Conservation (phyloP, 2,113 vertebrate genomes). For the Rhagologus leucostigma region DNA sequence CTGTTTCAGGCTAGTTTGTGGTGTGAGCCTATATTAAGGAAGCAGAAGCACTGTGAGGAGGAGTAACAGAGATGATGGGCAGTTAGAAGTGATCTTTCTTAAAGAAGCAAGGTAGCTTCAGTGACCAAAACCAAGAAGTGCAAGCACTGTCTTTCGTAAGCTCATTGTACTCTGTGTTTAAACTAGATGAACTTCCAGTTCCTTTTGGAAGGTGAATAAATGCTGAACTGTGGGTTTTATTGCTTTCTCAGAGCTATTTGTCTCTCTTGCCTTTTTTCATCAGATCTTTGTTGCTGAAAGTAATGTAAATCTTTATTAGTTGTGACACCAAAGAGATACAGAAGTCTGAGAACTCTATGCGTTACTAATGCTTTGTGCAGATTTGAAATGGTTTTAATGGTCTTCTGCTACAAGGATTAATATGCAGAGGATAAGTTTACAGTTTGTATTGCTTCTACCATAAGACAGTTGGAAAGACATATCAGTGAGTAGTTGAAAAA, state of each 20-base stretch:
- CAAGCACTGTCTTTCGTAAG: not conserved
- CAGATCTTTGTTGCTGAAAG: not conserved
- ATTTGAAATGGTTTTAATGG: not conserved
- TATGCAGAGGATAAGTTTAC: not conserved
- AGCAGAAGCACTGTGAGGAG: not conserved
- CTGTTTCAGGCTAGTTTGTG: not conserved
- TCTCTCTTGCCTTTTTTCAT: not conserved
- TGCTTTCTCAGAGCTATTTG: not conserved
- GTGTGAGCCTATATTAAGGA: accelerated
- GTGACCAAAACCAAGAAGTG: not conserved
- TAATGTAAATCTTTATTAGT: not conserved
- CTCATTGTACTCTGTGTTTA: not conserved
- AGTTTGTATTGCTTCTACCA: not conserved
- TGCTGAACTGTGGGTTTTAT: not conserved
- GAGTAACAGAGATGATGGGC: not conserved
- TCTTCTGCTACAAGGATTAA: not conserved
- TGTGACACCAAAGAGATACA: not conserved
- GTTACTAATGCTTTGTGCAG: not conserved
- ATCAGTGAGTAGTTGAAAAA: not conserved
- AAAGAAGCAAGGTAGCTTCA: not conserved
- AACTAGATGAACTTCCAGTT: not conserved
- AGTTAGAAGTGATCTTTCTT: not conserved
- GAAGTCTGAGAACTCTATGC: not conserved
- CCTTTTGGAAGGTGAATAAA: not conserved
- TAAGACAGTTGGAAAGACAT: not conserved